phyloP scores from a whole-genome alignment of 2,797 vertebrate genomes.

The Zalophus californianus region DNA sequence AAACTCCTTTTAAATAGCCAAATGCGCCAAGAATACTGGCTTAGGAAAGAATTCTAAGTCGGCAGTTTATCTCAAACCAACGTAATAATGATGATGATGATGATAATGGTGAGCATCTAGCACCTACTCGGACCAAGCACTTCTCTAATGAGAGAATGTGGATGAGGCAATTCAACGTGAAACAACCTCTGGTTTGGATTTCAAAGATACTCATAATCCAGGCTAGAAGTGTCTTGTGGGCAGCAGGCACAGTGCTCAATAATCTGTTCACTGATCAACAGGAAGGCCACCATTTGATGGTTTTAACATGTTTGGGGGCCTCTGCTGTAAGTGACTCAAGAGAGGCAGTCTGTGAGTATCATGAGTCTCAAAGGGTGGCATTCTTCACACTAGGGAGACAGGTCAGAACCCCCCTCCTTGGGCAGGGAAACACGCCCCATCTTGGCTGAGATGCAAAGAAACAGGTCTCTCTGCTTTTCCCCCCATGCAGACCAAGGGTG shows the following conservation, averaged over 20 bases:
- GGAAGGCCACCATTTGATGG: background rate
- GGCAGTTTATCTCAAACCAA: background rate
- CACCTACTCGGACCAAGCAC: background rate
- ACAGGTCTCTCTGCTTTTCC: background rate
- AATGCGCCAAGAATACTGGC: background rate
- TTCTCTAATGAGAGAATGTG: background rate
- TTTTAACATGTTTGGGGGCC: background rate
- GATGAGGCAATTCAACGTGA: background rate
- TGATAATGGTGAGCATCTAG: background rate
- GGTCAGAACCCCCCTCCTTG: background rate
- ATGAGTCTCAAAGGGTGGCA: background rate
- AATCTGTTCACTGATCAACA: background rate
- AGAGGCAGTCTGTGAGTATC: background rate
- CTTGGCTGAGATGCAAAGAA: background rate
- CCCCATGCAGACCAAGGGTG: background rate
- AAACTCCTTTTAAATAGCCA: background rate
- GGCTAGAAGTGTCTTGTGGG: background rate
- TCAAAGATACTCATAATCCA: slow-evolving; percentile 1
- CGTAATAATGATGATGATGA: background rate
- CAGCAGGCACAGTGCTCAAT: background rate
- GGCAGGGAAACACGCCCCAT: slow-evolving; percentile 6
- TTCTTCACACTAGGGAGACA: background rate
- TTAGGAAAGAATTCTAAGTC: slow-evolving; percentile 1
- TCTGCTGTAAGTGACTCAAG: background rate
- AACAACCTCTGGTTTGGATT: background rate